These are phyloP conservation scores for Drosophila erecta DNA, from an alignment of 1,140 invertebrate genomes.

Conservation along the genomic window DNA sequence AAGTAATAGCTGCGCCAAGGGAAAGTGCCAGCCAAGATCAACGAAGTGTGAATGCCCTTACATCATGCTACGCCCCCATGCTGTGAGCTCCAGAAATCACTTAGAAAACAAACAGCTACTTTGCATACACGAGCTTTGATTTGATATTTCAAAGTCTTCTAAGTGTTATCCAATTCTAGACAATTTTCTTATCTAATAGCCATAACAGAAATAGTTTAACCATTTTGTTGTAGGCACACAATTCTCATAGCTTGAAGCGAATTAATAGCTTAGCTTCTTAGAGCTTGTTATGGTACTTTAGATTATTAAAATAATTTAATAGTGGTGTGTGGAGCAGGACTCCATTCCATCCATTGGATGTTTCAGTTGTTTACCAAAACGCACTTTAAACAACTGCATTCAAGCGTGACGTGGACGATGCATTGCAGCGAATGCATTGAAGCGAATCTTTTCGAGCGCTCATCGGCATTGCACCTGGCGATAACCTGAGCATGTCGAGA, in stretches of 20 bases:
- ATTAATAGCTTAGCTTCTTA: too few species aligned
- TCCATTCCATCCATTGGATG: not conserved
- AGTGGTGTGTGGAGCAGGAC: not conserved
- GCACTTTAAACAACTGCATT: slow-evolving; percentile 42
- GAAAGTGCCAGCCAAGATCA: slow-evolving; percentile 44
- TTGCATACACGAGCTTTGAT: not conserved
- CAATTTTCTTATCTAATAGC: not conserved
- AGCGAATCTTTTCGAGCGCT: slow-evolving; percentile 27
- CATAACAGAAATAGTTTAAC: too few species aligned
- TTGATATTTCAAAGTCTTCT: too few species aligned
- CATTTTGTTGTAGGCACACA: too few species aligned
- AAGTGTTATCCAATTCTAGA: too few species aligned
- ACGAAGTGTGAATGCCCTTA: slow-evolving; percentile 51
- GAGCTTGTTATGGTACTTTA: too few species aligned
- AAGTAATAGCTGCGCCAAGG: slow-evolving; percentile 35
- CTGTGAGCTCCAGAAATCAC: not conserved
- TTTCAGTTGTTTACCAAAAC: slow-evolving; percentile 29
- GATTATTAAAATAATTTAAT: too few species aligned
- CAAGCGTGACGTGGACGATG: slow-evolving; percentile 27
- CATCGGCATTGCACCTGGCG: slow-evolving; percentile 45
- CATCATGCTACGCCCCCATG: slow-evolving; percentile 23
- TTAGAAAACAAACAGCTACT: slow-evolving; percentile 1
- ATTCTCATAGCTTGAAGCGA: not conserved
- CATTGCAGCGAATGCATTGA: slow-evolving; percentile 29
- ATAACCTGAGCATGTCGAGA: slow-evolving; percentile 50